These are phyloP conservation scores for Misgurnus anguillicaudatus DNA, from an alignment of 2,113 vertebrate species.

Conservation along the genomic window DNA sequence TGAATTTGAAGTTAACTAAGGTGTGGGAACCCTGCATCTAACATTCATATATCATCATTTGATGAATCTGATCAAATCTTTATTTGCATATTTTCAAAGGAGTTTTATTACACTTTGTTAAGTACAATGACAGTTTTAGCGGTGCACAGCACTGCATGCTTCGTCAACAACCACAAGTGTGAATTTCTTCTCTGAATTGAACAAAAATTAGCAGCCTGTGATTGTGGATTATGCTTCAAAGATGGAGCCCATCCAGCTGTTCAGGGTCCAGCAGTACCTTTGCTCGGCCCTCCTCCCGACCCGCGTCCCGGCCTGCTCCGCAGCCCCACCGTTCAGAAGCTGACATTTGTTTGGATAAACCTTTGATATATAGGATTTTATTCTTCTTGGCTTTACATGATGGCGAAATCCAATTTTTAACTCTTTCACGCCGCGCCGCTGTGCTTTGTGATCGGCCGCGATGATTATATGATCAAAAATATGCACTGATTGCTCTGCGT, in stretches of 20 bases:
- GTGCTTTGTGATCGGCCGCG: constrained; percentile 74
- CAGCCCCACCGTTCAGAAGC: constrained; percentile 23
- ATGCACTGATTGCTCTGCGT: constrained; percentile 69
- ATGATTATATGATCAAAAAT: constrained; percentile 70
- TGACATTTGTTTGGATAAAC: constrained; percentile 49
- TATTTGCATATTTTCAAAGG: no score
- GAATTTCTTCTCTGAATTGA: constrained; percentile 52
- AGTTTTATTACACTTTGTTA: no score
- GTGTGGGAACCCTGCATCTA: no score
- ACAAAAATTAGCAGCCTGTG: constrained; percentile 52
- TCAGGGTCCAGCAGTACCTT: not conserved
- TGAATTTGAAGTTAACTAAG: no score
- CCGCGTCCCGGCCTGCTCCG: not conserved
- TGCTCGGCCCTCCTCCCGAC: constrained; percentile 8
- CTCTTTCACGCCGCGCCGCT: constrained; percentile 57
- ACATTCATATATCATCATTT: no score
- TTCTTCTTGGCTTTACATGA: constrained; percentile 57
- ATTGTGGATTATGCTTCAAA: constrained; percentile 50
- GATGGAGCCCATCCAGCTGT: constrained; percentile 26
- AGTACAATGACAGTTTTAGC: no score
- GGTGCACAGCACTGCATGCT: not conserved
- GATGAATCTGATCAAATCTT: no score
- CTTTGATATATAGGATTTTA: constrained; percentile 44
- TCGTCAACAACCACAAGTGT: constrained; percentile 51
- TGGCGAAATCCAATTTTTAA: constrained; percentile 59